A percentile compares a stretch with the other conserved stretches of the same genome.
Evolutionary conservation across 2,888 invertebrate genomes (phyloP).

Genomic region (Cheilosia scutellata): DNA sequence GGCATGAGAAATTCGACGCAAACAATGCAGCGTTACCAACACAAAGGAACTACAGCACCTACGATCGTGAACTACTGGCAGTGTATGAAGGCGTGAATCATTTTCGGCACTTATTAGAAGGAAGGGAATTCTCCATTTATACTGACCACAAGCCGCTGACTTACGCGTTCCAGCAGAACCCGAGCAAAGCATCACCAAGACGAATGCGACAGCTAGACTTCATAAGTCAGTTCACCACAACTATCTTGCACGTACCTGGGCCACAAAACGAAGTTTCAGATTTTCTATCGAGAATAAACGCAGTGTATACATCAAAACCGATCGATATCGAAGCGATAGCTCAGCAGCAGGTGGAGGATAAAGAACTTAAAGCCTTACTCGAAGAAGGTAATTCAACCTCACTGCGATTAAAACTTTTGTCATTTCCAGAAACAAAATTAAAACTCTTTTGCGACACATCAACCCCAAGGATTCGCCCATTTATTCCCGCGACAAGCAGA

Average conservation of each 20-base stretch:
- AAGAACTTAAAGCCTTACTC: slow-evolving; percentile 10
- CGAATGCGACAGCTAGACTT: slow-evolving; percentile 7
- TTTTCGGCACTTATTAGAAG: background rate
- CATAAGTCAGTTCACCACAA: slow-evolving; percentile 4
- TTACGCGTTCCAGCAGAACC: background rate
- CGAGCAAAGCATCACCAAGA: background rate
- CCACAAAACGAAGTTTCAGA: slow-evolving; percentile 44
- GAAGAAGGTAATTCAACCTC: slow-evolving; percentile 30
- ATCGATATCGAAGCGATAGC: slow-evolving; percentile 17
- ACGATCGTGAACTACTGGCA: background rate
- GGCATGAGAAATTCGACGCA: too few relatives aligned
- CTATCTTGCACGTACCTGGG: slow-evolving; percentile 28
- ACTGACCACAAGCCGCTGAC: slow-evolving; percentile 20
- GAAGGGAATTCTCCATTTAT: background rate
- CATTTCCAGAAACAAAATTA: slow-evolving; percentile 35
- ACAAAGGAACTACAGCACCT: background rate
- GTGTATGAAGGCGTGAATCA: background rate
- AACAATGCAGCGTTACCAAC: too few relatives aligned
- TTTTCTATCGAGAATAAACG: slow-evolving; percentile 34
- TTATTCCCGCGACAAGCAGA: slow-evolving; percentile 18
- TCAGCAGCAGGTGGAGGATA: background rate
- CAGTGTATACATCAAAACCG: background rate
- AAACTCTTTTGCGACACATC: slow-evolving; percentile 34
- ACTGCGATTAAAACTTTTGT: slow-evolving; percentile 21
- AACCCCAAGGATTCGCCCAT: slow-evolving; percentile 21